A percentile compares a stretch with the other conserved stretches of the same genome.
phyloP scores from a whole-genome alignment of 2,888 invertebrate genomes.

The Neoaliturus tenellus region DNA sequence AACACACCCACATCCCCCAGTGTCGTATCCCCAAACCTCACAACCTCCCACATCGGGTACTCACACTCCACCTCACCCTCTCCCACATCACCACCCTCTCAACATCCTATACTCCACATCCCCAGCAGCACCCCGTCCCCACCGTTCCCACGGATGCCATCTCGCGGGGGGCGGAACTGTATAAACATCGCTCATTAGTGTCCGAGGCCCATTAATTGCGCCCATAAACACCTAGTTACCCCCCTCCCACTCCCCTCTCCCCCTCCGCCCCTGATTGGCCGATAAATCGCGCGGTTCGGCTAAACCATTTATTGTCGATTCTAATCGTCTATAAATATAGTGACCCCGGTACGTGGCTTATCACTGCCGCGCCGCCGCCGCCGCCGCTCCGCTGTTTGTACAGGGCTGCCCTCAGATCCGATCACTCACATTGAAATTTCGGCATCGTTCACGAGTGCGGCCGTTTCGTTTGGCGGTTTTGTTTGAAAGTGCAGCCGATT shows the following conservation, averaged over 20 bases:
- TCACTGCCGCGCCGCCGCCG: not conserved
- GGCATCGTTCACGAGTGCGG: not conserved
- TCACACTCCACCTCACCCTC: not conserved
- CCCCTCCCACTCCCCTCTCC: no score
- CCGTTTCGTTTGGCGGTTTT: not conserved
- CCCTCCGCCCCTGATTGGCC: slow-evolving; percentile 23
- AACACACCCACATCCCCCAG: not conserved
- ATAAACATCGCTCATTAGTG: slow-evolving; percentile 57
- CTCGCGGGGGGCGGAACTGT: slow-evolving; percentile 49
- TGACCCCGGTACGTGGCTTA: slow-evolving; percentile 12
- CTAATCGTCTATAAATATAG: slow-evolving; percentile 51
- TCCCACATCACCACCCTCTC: not conserved
- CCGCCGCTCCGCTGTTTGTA: not conserved
- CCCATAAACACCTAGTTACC: slow-evolving; percentile 56
- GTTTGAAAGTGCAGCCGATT: slow-evolving; percentile 4
- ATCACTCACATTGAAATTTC: slow-evolving; percentile 45
- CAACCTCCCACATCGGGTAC: not conserved
- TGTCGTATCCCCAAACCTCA: not conserved
- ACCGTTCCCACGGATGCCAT: slow-evolving; percentile 36
- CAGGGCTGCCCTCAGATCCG: not conserved
- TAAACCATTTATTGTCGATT: slow-evolving; percentile 50
- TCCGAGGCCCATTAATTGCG: slow-evolving; percentile 53
- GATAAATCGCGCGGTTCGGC: slow-evolving; percentile 44
- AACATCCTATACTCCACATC: not conserved
- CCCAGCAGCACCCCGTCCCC: not conserved